Evolutionary conservation across 2,113 vertebrate species (phyloP).

Genomic region (Mesembrinibis cayennensis): DNA sequence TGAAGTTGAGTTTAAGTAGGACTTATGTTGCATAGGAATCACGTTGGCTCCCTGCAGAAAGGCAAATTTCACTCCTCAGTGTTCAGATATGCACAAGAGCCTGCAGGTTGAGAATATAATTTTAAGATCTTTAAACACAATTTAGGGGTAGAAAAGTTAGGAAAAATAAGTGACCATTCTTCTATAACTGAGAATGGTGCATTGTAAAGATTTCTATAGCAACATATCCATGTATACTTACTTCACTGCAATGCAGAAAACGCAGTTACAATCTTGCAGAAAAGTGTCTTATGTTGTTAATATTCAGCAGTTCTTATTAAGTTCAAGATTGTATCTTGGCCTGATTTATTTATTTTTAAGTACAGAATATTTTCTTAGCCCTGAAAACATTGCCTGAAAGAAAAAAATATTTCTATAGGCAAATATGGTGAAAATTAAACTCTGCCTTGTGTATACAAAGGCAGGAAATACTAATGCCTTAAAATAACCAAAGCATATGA

Average conservation of each 20-base stretch:
- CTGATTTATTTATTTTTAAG: neutral
- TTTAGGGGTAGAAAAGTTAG: neutral
- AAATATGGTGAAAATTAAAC: neutral
- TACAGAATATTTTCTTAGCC: neutral
- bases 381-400: neutral
- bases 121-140: neutral
- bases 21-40: neutral
- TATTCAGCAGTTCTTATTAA: neutral
- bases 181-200: neutral
- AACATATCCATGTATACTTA: neutral
- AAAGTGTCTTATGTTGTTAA: neutral
- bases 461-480: neutral
- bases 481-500: neutral
- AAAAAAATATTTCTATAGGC: neutral
- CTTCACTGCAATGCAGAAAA: neutral
- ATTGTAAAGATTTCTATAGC: neutral
- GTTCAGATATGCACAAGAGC: neutral
- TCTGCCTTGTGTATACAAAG: neutral
- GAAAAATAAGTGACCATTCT: neutral
- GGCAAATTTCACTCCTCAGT: neutral
- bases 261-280: neutral
- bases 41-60: neutral
- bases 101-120: neutral
- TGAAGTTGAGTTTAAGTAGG: neutral
- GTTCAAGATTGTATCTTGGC: neutral